Base-by-base conservation (phyloP, 2,113 vertebrate genomes). In the Phyllostomus discolor region DNA sequence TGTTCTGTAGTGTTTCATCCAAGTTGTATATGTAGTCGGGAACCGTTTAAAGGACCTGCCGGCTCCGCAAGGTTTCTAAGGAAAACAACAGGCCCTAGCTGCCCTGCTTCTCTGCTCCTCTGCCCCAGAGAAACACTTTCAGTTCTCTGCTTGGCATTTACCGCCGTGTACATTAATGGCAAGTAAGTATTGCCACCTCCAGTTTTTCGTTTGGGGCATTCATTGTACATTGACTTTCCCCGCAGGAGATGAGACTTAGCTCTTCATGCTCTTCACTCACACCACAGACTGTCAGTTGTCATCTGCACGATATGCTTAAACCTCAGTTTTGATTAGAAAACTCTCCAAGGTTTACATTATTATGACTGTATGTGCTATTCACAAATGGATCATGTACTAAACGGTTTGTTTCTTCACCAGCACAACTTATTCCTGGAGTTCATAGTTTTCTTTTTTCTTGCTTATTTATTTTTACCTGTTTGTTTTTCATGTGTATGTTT, bases 251-350 rank as follows among this genome's bases (percentile, higher is more conserved):
- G 3, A 90, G 41, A 5, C 35, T 54, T 66, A n/a, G 66, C 10
- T 48, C 33, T 46, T 43, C 73, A 17, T 54, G 80, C 73, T 75
- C 57, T 38, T 38, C 14, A 16, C 72, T 35, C 46, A 33, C 7
- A 26, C 26, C 2, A 2, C 7, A 8, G 1, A 20, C 31, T 31
- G 12, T 66, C 48, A 14, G 1, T 48, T 87, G 26, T 59, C 19
- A n/a, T 11, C 50, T 38, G 82, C 24, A 22, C 7, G 2, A 43
- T 67, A 41, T 17, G 80, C 2, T 57, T 80, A 15, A 5, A 50
- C 57, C 64, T 97, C 59, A 41, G 35, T 86, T 88, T 76, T 57
- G 7, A 93, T 76, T 88, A 93, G 41, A 64, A 85, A 93, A 69
- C 31, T 73, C 80, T 31, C 72, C 12, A 7, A 4, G 43, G n/a